Base-by-base conservation (phyloP, 2,113 vertebrate genomes). In the Hemiprocne comata region DNA sequence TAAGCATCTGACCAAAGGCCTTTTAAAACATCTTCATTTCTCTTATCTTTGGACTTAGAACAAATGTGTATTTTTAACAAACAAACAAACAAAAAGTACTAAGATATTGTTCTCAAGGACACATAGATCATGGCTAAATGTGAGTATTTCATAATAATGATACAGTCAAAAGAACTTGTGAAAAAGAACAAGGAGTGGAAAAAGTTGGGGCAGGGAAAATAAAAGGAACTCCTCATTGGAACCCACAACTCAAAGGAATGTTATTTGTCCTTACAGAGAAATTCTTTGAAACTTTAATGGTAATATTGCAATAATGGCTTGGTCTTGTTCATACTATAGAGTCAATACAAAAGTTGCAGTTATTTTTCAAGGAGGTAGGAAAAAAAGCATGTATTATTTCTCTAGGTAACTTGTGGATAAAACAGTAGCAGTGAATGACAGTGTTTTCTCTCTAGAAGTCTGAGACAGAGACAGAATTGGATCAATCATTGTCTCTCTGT, bases 1-100 rank as follows among this genome's bases (percentile, higher is more conserved):
- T 89, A 93, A 92, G 8, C 73, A 87, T 71, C 82, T 91, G 78
- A 87, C 85, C 78, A 77, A 88, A 90, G 67, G 70, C 55, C 28
- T 83, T 83, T 79, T 34, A 73, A 83, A 95, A 88, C 3, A 3
- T 58, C 48, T 84, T 77, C 4, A 21, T 74, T 88, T 88, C 69
- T 72, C 7, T 71, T 87, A 55, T 79, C 64, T 94, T 58, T 85
- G 46, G 15, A 61, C 38, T 92, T 86, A 42, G 71, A 83, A 29
- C 13, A 75, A 85, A 75, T 14, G 4, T 33, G 23, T 14, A 5
- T 48, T 85, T 75, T 57, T 85, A 36, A 42, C 20, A 14, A n/a
- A 18, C 17, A 46, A 46, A 46, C 15, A 13, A 33, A 71, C 46
- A 85, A 11, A 11, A 62, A 44, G 31, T 3, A 34, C 16, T 33